Percentiles rank a stretch among this genome's conserved stretches.
phyloP scores from a whole-genome alignment of 2,888 invertebrate genomes.

The Cosmopolites sordidus region DNA sequence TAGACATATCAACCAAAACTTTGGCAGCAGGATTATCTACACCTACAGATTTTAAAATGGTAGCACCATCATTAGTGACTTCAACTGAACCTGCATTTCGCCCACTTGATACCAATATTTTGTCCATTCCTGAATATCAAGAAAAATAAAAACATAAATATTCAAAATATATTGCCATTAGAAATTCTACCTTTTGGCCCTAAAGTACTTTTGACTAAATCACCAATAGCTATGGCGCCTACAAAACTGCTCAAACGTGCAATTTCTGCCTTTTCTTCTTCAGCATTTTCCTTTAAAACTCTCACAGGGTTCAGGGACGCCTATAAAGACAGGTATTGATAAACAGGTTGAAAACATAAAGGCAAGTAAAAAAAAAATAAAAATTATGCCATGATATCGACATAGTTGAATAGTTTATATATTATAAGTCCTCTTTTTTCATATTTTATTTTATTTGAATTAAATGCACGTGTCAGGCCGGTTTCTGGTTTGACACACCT shows the following conservation, averaged over 20 bases:
- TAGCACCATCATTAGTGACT: constrained; percentile 99
- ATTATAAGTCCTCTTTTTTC: too few species aligned
- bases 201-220: constrained; percentile 94
- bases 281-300: constrained; percentile 92
- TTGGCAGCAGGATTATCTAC: constrained; percentile 99
- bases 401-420: too few species aligned
- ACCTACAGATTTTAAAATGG: constrained; percentile 92
- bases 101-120: constrained; percentile 65
- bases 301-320: constrained; percentile 89
- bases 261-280: constrained; percentile 96
- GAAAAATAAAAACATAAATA: too few species aligned
- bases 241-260: constrained; percentile 97
- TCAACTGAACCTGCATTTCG: constrained; percentile 80
- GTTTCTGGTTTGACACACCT: constrained; percentile 16
- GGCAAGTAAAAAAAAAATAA: too few species aligned
- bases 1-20: constrained; percentile 97
- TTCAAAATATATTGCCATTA: background rate
- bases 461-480: constrained; percentile 16
- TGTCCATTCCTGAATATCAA: constrained; percentile 26
- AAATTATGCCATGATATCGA: too few species aligned
- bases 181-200: constrained; percentile 82
- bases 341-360: too few species aligned
- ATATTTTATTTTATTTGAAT: too few species aligned
- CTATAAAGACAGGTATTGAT: constrained; percentile 47
- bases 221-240: constrained; percentile 98